Evolutionary conservation across 2,113 vertebrate genomes (phyloP).

Genomic region (Cyanocitta stelleri): DNA sequence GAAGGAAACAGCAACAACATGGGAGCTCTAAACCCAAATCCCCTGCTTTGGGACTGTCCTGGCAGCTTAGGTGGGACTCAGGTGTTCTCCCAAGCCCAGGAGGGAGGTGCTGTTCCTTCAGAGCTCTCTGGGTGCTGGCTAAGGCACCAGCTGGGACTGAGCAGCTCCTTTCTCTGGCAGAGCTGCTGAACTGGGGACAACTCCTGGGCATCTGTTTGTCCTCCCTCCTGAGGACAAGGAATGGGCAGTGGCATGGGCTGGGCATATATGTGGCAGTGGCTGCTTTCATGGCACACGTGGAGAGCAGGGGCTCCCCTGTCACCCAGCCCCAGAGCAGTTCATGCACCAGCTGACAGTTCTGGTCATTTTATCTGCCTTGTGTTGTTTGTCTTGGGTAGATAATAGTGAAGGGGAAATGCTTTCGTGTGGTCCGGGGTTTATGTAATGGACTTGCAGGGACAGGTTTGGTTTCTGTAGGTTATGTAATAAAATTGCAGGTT

Average conservation of each 20-base stretch:
- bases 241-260: not conserved
- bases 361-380: not conserved
- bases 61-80: accelerated
- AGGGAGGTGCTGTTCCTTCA: not conserved
- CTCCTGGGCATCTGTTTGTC: not conserved
- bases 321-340: not conserved
- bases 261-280: not conserved
- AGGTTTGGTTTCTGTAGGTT: not conserved
- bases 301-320: not conserved
- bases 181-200: not conserved
- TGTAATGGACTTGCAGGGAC: not conserved
- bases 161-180: not conserved
- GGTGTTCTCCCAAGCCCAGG: not conserved
- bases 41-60: not conserved
- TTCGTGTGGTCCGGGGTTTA: not conserved
- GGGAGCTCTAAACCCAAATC: not conserved
- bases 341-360: not conserved
- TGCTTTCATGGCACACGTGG: not conserved
- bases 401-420: not conserved
- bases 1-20: not conserved
- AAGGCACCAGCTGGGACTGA: not conserved
- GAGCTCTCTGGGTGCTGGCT: not conserved
- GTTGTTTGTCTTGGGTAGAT: not conserved
- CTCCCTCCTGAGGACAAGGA: not conserved
- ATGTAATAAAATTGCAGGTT: constrained; percentile 29